phyloP scores from a whole-genome alignment of 2,888 invertebrate genomes.

The Trachelus tabidus region DNA sequence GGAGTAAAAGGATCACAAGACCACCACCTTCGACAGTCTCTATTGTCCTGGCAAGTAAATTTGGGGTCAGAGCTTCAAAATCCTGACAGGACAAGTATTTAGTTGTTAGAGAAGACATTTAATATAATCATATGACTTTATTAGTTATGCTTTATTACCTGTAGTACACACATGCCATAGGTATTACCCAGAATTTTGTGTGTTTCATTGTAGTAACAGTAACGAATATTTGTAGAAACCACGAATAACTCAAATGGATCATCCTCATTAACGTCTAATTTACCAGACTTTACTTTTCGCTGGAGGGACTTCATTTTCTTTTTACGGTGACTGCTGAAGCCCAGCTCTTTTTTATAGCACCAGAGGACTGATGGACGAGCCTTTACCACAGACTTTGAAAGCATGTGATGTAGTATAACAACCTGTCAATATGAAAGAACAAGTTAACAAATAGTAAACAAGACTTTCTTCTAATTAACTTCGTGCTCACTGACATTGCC shows the following conservation, averaged over 20 bases:
- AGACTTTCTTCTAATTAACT: neutral
- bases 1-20: slow-evolving; percentile 88
- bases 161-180: slow-evolving; percentile 94
- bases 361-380: slow-evolving; percentile 94
- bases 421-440: slow-evolving; percentile 72
- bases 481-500: neutral
- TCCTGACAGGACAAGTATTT: slow-evolving; percentile 70
- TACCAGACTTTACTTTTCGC: slow-evolving; percentile 88
- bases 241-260: slow-evolving; percentile 97
- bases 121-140: slow-evolving; percentile 1
- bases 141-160: slow-evolving; percentile 68
- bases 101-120: neutral
- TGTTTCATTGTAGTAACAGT: slow-evolving; percentile 97
- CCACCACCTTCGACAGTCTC: slow-evolving; percentile 99
- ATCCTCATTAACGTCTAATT: slow-evolving; percentile 90
- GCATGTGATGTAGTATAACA: slow-evolving; percentile 96
- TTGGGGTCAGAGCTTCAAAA: slow-evolving; percentile 97
- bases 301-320: slow-evolving; percentile 88
- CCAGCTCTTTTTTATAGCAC: slow-evolving; percentile 93
- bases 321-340: slow-evolving; percentile 82
- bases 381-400: slow-evolving; percentile 93
- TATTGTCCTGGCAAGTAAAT: slow-evolving; percentile 93
- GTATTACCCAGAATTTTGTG: slow-evolving; percentile 98
- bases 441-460: neutral
- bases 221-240: slow-evolving; percentile 95